A percentile compares a stretch with the other conserved stretches of the same genome.
Evolutionary conservation across 2,797 vertebrate species (phyloP).

Genomic region (Chloroceryle inda): DNA sequence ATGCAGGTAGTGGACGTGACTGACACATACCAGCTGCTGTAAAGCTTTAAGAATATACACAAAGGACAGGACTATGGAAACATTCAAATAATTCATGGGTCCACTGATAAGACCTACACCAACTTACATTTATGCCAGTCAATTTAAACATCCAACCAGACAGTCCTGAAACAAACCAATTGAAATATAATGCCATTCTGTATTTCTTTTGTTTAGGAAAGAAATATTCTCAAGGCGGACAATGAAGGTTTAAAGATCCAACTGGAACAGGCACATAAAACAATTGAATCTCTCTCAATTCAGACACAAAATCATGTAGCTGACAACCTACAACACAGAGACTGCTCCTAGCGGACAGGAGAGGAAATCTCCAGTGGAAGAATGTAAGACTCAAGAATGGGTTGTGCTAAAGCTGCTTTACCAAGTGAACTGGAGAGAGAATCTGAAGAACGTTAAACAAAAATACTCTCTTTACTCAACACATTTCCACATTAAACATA

Average conservation of each 20-base stretch:
- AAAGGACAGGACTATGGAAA: background rate
- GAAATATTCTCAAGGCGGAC: slow-evolving; percentile 81
- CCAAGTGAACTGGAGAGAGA: background rate
- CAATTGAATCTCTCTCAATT: slow-evolving; percentile 80
- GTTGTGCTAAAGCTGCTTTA: slow-evolving; percentile 33
- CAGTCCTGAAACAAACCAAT: slow-evolving; percentile 7
- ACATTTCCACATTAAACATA: background rate
- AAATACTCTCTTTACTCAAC: background rate
- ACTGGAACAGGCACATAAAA: slow-evolving; percentile 83
- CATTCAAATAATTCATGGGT: background rate
- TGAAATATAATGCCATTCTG: background rate
- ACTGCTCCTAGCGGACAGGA: slow-evolving; percentile 71
- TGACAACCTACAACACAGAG: slow-evolving; percentile 65
- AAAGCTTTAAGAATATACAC: background rate
- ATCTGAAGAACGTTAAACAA: background rate
- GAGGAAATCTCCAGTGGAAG: background rate
- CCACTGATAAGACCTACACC: background rate
- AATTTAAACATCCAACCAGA: background rate
- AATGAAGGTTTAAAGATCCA: slow-evolving; percentile 83
- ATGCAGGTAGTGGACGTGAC: background rate
- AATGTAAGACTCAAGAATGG: background rate
- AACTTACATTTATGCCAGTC: background rate
- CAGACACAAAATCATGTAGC: slow-evolving; percentile 76
- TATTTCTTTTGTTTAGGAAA: slow-evolving; percentile 73
- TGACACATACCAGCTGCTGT: background rate